A percentile compares a stretch with the other conserved stretches of the same genome.
Conservation (phyloP, 2,797 vertebrate genomes). For the Hemibagrus guttatus region DNA sequence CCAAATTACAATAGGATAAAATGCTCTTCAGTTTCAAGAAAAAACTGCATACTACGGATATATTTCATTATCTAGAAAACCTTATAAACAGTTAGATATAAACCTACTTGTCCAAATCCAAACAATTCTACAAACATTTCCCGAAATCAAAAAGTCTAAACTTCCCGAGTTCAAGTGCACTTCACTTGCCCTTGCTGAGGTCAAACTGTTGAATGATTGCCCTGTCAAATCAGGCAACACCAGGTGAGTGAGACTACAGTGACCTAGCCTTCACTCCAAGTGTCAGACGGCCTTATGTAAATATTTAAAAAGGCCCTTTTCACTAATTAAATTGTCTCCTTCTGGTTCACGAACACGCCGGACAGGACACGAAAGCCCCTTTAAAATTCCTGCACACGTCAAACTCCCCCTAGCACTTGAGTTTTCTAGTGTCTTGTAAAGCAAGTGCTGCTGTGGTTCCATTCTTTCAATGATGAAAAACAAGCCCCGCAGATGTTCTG, state of each 20-base stretch:
- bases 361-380: slow-evolving; percentile 44
- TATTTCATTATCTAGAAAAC: not conserved
- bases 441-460: slow-evolving; percentile 52
- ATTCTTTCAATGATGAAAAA: slow-evolving; percentile 57
- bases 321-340: slow-evolving; percentile 69
- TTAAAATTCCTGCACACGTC: slow-evolving; percentile 52
- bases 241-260: slow-evolving; percentile 65
- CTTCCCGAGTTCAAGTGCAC: slow-evolving; percentile 41
- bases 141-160: slow-evolving; percentile 1
- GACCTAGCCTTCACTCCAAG: slow-evolving; percentile 62
- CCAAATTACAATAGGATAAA: not conserved
- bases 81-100: slow-evolving; percentile 1
- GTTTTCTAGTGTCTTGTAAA: slow-evolving; percentile 47
- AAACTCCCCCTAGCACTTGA: slow-evolving; percentile 30
- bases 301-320: slow-evolving; percentile 72
- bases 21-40: not conserved
- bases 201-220: slow-evolving; percentile 54
- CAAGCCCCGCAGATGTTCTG: slow-evolving; percentile 57
- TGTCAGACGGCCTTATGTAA: slow-evolving; percentile 69
- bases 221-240: slow-evolving; percentile 62
- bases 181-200: slow-evolving; percentile 51
- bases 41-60: not conserved
- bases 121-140: not conserved
- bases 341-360: slow-evolving; percentile 49
- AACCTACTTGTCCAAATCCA: not conserved